phyloP scores from a whole-genome alignment of 1,140 invertebrate genomes.

The Hormaphis cornu region DNA sequence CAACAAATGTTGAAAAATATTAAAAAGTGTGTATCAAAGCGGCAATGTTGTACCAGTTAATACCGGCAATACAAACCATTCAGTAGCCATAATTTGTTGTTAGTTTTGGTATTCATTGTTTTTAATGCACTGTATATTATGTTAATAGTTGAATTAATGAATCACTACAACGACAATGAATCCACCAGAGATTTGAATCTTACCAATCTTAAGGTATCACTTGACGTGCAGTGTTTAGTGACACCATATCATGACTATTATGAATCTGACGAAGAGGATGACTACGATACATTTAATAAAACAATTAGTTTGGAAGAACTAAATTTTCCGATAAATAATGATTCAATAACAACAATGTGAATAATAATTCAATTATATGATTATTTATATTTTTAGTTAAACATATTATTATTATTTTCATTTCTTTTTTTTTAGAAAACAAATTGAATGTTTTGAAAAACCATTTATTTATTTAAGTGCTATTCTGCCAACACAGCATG shows the following conservation, averaged over 20 bases:
- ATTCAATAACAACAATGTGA: background rate
- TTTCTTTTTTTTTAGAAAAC: background rate
- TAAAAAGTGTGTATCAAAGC: too few relatives aligned
- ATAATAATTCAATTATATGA: background rate
- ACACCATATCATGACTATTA: conserved; percentile 6
- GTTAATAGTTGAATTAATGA: conserved; percentile 5
- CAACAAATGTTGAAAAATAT: too few relatives aligned
- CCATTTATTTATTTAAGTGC: background rate
- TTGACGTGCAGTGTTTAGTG: conserved; percentile 26
- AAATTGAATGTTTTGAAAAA: background rate
- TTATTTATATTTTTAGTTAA: background rate
- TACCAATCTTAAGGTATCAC: conserved; percentile 1
- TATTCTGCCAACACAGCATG: background rate
- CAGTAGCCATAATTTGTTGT: too few relatives aligned
- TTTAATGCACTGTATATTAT: background rate
- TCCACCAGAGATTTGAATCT: background rate
- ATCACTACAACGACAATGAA: background rate
- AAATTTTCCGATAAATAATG: background rate
- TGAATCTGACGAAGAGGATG: background rate
- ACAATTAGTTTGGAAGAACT: background rate
- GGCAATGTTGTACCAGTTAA: too few relatives aligned
- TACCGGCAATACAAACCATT: too few relatives aligned
- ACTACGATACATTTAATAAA: background rate
- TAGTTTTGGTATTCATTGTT: background rate
- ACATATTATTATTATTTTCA: background rate